A percentile compares a stretch with the other conserved stretches of the same genome.
These are phyloP conservation scores for Syrphus vitripennis DNA, from an alignment of 2,888 invertebrate genomes.

Conservation along the genomic window DNA sequence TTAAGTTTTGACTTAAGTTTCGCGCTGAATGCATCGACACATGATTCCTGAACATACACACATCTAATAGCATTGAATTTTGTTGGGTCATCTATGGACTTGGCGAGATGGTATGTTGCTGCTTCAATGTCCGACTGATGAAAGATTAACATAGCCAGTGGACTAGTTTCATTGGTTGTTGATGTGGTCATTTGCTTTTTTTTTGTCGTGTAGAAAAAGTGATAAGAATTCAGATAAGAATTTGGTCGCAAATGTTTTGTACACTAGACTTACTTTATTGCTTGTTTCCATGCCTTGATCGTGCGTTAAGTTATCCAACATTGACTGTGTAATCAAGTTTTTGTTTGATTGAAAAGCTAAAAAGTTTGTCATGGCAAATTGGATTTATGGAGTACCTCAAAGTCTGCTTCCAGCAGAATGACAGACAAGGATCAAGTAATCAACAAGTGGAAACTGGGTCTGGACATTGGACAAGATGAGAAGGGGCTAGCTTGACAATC, in stretches of 20 bases:
- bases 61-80: slow-evolving; percentile 74
- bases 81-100: slow-evolving; percentile 76
- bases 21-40: slow-evolving; percentile 70
- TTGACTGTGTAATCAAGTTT: slow-evolving; percentile 70
- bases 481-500: no score
- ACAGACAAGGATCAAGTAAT: background rate
- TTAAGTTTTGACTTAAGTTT: slow-evolving; percentile 72
- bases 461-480: background rate
- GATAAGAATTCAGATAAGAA: background rate
- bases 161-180: background rate
- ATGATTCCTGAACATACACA: slow-evolving; percentile 77
- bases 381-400: background rate
- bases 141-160: slow-evolving; percentile 76
- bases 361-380: slow-evolving; percentile 31
- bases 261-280: background rate
- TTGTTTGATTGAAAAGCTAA: background rate
- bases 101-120: slow-evolving; percentile 75
- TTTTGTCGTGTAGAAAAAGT: background rate
- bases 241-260: background rate
- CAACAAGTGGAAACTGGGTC: background rate
- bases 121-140: slow-evolving; percentile 77
- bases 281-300: slow-evolving; percentile 44
- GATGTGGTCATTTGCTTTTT: slow-evolving; percentile 15
- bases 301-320: slow-evolving; percentile 72
- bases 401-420: background rate